These are phyloP conservation scores for Mactra quadrangularis DNA, from an alignment of 1,140 invertebrate species.

Conservation along the genomic window DNA sequence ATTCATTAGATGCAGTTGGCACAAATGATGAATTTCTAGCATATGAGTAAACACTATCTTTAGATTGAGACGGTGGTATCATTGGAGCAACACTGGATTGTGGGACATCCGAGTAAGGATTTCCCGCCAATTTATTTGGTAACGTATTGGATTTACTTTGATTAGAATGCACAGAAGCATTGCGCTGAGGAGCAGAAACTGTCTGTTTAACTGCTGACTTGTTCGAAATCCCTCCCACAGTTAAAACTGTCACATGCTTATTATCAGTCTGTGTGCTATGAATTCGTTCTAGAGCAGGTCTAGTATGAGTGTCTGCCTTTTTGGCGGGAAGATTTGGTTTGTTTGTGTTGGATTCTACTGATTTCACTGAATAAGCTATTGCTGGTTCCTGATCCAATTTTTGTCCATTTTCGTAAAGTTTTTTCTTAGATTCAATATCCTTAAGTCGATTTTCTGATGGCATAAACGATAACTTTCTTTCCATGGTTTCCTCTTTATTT, in stretches of 20 bases:
- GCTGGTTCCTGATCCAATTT: background rate
- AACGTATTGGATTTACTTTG: constrained; percentile 22
- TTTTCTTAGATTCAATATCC: constrained; percentile 13
- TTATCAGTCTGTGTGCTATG: background rate
- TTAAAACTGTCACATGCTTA: constrained; percentile 32
- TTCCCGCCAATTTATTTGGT: background rate
- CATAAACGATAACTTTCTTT: constrained; percentile 37
- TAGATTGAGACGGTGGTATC: background rate
- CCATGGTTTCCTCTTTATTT: background rate
- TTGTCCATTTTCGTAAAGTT: constrained; percentile 20
- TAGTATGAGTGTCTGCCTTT: background rate
- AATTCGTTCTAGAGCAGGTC: background rate
- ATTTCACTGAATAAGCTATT: background rate
- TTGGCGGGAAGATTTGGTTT: background rate
- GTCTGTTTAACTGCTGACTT: constrained; percentile 18
- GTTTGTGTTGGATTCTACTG: background rate
- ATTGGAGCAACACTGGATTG: constrained; percentile 46
- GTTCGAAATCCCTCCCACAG: background rate
- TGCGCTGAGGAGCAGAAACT: background rate
- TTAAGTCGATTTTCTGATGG: constrained; percentile 25
- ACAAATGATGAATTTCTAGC: constrained; percentile 5
- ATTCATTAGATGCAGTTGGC: constrained; percentile 21
- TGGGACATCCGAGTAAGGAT: constrained; percentile 4
- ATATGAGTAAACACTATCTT: constrained; percentile 6
- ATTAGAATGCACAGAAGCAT: background rate